Evolutionary conservation across 2,113 vertebrate genomes (phyloP).

Genomic region (Apteryx mantelli): DNA sequence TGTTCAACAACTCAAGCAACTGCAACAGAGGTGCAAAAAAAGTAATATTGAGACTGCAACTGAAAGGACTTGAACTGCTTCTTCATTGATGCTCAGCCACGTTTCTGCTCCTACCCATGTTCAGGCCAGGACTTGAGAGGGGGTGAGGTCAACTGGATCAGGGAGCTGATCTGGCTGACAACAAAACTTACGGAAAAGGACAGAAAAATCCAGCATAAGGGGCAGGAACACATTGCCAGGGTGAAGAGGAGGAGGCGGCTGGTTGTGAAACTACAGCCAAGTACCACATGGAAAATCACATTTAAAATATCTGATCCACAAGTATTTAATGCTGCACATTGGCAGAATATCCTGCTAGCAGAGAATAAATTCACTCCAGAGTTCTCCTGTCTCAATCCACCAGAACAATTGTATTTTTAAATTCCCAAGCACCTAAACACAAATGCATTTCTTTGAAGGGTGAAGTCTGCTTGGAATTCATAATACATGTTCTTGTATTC

Average conservation of each 20-base stretch:
- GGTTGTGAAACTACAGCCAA: background rate
- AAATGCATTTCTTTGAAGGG: background rate
- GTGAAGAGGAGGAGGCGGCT: background rate
- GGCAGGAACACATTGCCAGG: background rate
- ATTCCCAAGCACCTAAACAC: constrained; percentile 6
- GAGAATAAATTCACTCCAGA: constrained; percentile 1
- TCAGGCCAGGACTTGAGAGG: fast-evolving
- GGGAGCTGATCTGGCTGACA: background rate
- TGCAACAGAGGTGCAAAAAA: background rate
- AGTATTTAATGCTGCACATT: background rate
- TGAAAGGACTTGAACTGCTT: background rate
- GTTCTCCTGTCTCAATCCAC: background rate
- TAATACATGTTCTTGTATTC: background rate
- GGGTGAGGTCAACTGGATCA: background rate
- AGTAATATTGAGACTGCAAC: background rate
- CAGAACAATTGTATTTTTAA: constrained; percentile 7
- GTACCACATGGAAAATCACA: constrained; percentile 1
- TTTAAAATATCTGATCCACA: background rate
- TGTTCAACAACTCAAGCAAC: background rate
- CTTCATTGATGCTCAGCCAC: background rate
- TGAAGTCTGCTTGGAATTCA: constrained; percentile 8
- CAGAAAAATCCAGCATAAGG: background rate
- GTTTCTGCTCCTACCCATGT: fast-evolving
- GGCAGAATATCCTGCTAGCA: background rate
- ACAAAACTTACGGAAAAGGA: background rate